phyloP scores from a whole-genome alignment of 2,888 invertebrate species.

The Aphodius granarius region DNA sequence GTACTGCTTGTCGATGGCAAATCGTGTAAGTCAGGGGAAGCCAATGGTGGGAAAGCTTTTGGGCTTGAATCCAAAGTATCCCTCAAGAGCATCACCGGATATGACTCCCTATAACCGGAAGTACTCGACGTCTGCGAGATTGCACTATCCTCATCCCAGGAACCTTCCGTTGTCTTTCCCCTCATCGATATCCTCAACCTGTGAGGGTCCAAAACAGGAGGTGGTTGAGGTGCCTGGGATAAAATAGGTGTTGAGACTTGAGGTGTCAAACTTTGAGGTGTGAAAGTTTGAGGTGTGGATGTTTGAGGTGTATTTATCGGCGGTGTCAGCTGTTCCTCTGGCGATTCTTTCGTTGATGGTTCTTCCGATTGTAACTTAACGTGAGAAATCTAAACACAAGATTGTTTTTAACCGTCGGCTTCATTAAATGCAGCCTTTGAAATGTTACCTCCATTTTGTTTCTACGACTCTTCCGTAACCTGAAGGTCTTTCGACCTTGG shows the following conservation, averaged over 20 bases:
- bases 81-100: slow-evolving; percentile 51
- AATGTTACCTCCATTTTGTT: slow-evolving; percentile 68
- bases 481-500: slow-evolving; percentile 78
- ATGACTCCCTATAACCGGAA: slow-evolving; percentile 78
- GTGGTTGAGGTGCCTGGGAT: slow-evolving; percentile 39
- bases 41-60: slow-evolving; percentile 59
- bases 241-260: slow-evolving; percentile 31
- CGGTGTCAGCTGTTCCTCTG: slow-evolving; percentile 37
- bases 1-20: slow-evolving; percentile 58
- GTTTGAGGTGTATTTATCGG: slow-evolving; percentile 30
- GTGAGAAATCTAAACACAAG: slow-evolving; percentile 53
- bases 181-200: slow-evolving; percentile 48
- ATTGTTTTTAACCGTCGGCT: slow-evolving; percentile 1
- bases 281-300: too few species aligned
- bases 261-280: too few species aligned
- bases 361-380: slow-evolving; percentile 54
- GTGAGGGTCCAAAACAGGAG: slow-evolving; percentile 45
- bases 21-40: slow-evolving; percentile 64
- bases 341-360: slow-evolving; percentile 44
- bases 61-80: slow-evolving; percentile 48
- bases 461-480: slow-evolving; percentile 77
- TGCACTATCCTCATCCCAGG: slow-evolving; percentile 75
- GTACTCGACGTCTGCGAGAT: slow-evolving; percentile 84
- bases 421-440: too few species aligned
- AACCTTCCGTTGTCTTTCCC: slow-evolving; percentile 63